Base-by-base conservation (phyloP, 37 sponge, comb jelly and placozoan genomes). In the Oscarella lobularis region DNA sequence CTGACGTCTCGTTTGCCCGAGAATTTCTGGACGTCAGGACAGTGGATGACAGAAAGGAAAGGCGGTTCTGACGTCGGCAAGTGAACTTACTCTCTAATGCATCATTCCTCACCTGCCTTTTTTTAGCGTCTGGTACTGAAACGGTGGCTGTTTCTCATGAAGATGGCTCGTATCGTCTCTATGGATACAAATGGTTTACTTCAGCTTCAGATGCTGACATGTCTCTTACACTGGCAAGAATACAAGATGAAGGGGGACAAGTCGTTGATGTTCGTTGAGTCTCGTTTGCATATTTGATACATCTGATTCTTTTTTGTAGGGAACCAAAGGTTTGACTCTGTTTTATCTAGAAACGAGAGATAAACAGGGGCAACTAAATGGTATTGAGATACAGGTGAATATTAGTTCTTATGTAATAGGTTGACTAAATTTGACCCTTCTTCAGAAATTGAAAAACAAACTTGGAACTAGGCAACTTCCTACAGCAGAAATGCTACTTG, bases 61-160 rank as follows among this genome's bases (percentile, higher is more conserved):
- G 98, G 98, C 38, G 98, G 98, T 6, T 96, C 98, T 48, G 98
- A 96, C 74, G 98, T 96, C n/a, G 88, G 92, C 82, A 74, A 5
- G 80, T 54, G n/a, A n/a, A n/a, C n/a, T n/a, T n/a, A n/a, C n/a
- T n/a, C n/a, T n/a, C n/a, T n/a, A n/a, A n/a, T n/a, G n/a, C n/a
- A n/a, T n/a, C n/a, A n/a, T n/a, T n/a, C n/a, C n/a, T n/a, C n/a
- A n/a, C n/a, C n/a, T n/a, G 31, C 6, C 6, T 68, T 34, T 68
- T 4, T 75, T 6, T 60, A 87, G 85, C 84, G 48, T 67, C 67
- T 5, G 86, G 91, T 27, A 92, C 93, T 34, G 83, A 87, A 39
- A 92, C 91, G 29, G 38, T 77, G 20, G 98, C 98, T 3, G 41
- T 79, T 3, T 5, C 5, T 68, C 80, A 86, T 31, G 5, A 33